Percentiles rank a stretch among this genome's conserved stretches.
phyloP scores from a whole-genome alignment of 2,888 invertebrate species.

The Entomobrya proxima region DNA sequence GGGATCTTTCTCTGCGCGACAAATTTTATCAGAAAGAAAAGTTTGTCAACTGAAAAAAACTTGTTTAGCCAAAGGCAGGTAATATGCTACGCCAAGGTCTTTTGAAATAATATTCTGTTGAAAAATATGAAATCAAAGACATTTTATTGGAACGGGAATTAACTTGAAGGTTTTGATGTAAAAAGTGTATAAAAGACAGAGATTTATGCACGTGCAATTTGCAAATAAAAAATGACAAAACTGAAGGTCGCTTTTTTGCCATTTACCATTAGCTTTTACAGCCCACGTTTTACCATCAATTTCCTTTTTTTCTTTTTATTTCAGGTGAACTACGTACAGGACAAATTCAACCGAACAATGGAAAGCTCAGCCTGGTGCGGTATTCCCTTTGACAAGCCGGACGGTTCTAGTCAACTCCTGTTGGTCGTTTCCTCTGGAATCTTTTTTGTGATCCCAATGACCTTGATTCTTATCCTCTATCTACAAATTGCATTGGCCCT shows the following conservation, averaged over 20 bases:
- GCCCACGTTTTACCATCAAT: neutral
- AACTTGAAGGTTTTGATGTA: too few relatives aligned
- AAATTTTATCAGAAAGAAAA: too few relatives aligned
- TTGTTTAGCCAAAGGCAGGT: too few relatives aligned
- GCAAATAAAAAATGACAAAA: too few relatives aligned
- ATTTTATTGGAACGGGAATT: too few relatives aligned
- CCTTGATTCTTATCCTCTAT: constrained; percentile 78
- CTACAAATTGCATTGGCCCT: constrained; percentile 76
- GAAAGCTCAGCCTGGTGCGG: constrained; percentile 77
- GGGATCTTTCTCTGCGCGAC: too few relatives aligned
- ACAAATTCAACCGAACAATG: constrained; percentile 72
- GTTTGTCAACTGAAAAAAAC: too few relatives aligned
- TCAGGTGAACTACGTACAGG: constrained; percentile 76
- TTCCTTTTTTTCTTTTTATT: constrained; percentile 24
- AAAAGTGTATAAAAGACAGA: neutral
- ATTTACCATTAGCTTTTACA: neutral
- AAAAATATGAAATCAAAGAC: too few relatives aligned
- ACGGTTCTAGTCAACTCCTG: constrained; percentile 76
- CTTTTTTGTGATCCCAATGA: constrained; percentile 79
- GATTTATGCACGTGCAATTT: too few relatives aligned
- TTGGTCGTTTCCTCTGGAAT: constrained; percentile 78
- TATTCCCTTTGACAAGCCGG: constrained; percentile 76
- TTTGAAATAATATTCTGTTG: too few relatives aligned
- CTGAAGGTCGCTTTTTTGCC: too few relatives aligned
- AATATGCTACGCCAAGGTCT: too few relatives aligned